Evolutionary conservation across 2,113 vertebrate species (phyloP).

Genomic region (Chaetodon trifascialis): DNA sequence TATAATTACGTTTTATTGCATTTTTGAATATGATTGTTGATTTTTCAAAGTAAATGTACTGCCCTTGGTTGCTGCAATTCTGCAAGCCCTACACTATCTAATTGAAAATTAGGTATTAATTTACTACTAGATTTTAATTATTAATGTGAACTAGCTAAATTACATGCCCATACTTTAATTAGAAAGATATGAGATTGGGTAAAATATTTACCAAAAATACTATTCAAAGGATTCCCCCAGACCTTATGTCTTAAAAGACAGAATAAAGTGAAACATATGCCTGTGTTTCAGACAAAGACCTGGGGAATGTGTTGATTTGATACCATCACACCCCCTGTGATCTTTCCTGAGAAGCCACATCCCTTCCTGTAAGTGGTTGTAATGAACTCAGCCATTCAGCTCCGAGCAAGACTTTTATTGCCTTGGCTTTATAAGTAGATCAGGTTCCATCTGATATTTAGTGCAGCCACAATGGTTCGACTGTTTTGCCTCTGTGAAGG

Average conservation of each 20-base stretch:
- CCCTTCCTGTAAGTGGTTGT: constrained; percentile 68
- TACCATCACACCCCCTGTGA: constrained; percentile 53
- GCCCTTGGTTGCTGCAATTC: constrained; percentile 62
- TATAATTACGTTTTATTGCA: constrained; percentile 35
- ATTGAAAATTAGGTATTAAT: neutral
- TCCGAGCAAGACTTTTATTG: constrained; percentile 62
- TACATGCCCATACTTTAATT: constrained; percentile 40
- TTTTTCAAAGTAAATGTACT: constrained; percentile 38
- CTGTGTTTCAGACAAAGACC: constrained; percentile 41
- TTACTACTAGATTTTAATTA: neutral
- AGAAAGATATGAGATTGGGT: constrained; percentile 18
- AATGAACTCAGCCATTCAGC: constrained; percentile 68
- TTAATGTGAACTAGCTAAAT: constrained; percentile 2
- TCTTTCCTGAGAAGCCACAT: constrained; percentile 63
- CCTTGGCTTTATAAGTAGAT: constrained; percentile 66
- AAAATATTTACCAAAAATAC: neutral
- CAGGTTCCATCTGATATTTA: constrained; percentile 65
- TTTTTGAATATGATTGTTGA: constrained; percentile 64
- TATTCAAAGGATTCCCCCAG: constrained; percentile 16
- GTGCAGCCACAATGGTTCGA: constrained; percentile 50
- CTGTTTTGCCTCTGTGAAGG: constrained; percentile 51
- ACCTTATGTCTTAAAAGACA: constrained; percentile 39
- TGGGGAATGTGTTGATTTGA: constrained; percentile 56
- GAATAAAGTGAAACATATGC: constrained; percentile 28
- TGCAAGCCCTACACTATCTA: constrained; percentile 33